A percentile compares a stretch with the other conserved stretches of the same genome.
Evolutionary conservation across 2,888 invertebrate species (phyloP).

Genomic region (Anorthoa munda): DNA sequence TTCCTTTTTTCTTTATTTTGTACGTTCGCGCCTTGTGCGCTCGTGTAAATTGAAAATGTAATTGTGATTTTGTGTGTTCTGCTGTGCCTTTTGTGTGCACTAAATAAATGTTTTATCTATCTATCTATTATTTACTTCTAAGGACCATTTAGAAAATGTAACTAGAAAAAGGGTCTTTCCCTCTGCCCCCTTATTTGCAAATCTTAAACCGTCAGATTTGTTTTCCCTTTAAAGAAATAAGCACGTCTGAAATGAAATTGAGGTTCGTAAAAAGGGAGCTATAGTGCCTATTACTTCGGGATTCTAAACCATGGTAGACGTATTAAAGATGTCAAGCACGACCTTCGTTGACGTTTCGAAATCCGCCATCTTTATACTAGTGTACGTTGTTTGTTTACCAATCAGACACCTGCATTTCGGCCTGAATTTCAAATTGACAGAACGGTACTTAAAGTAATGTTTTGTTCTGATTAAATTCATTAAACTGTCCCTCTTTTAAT

Average conservation of each 20-base stretch:
- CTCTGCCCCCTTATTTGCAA: background rate
- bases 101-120: no score
- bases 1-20: no score
- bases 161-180: background rate
- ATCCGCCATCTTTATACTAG: slow-evolving; percentile 63
- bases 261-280: slow-evolving; percentile 64
- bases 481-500: slow-evolving; percentile 16
- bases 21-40: no score
- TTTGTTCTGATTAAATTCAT: slow-evolving; percentile 55
- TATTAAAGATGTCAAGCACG: slow-evolving; percentile 70
- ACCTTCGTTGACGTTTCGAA: slow-evolving; percentile 59
- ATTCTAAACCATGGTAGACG: slow-evolving; percentile 64
- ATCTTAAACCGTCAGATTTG: slow-evolving; percentile 14
- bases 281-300: slow-evolving; percentile 55
- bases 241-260: slow-evolving; percentile 69
- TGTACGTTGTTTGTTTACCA: slow-evolving; percentile 62
- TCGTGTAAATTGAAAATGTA: no score
- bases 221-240: slow-evolving; percentile 49
- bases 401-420: slow-evolving; percentile 45
- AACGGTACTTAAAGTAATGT: slow-evolving; percentile 25
- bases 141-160: no score
- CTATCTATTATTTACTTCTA: no score
- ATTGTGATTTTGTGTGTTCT: no score
- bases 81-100: no score
- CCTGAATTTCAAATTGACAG: slow-evolving; percentile 56